Evolutionary conservation across 1,140 invertebrate genomes (phyloP).

Genomic region (Diuraphis noxia): DNA sequence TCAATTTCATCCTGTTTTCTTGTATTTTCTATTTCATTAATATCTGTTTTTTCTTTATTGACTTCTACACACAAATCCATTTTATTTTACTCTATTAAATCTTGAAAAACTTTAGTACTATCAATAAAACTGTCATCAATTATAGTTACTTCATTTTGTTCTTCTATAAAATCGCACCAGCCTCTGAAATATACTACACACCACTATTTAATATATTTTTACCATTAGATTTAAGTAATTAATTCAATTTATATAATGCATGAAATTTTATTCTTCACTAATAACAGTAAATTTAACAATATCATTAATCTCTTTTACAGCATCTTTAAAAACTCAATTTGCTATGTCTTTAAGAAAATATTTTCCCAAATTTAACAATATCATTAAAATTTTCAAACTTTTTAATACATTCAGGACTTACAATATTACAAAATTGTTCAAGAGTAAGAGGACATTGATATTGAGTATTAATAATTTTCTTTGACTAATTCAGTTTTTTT

Average conservation of each 20-base stretch:
- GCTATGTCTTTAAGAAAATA: too few species aligned
- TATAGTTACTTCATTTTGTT: neutral
- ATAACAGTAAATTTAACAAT: neutral
- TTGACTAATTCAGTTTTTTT: neutral
- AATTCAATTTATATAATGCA: neutral
- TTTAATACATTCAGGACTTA: neutral
- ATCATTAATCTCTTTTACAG: too few species aligned
- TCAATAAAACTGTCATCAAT: conserved; percentile 18
- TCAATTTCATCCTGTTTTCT: neutral
- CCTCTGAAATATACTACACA: neutral
- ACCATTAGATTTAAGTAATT: neutral
- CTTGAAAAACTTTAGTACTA: neutral
- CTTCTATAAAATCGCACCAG: conserved; percentile 53
- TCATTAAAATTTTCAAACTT: conserved; percentile 15
- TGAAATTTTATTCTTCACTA: neutral
- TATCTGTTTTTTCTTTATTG: neutral
- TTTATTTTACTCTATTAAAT: neutral
- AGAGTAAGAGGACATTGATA: conserved; percentile 57
- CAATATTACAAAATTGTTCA: conserved; percentile 15
- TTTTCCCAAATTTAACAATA: neutral
- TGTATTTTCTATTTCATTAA: neutral
- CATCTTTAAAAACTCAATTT: too few species aligned
- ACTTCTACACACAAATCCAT: neutral
- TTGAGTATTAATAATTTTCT: conserved; percentile 54
- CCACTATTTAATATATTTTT: neutral